Evolutionary conservation across 37 sponge, comb jelly and placozoan genomes (phyloP).

Genomic region (Sycon ciliatum): DNA sequence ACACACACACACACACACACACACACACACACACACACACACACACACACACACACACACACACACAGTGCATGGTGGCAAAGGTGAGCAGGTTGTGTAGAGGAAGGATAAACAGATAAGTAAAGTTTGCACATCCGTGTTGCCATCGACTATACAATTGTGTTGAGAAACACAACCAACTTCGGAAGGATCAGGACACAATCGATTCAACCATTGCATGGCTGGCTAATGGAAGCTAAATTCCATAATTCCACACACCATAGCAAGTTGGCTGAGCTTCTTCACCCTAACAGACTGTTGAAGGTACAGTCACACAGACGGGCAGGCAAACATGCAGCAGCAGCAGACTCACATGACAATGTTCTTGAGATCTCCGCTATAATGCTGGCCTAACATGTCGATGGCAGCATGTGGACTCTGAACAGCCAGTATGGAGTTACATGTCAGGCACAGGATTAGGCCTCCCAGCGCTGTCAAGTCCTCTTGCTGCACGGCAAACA

Average conservation of each 20-base stretch:
- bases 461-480: slow-evolving; percentile 60
- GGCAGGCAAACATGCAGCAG: neutral
- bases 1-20: slow-evolving; percentile 1
- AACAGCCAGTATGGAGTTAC: slow-evolving; percentile 41
- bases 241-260: too few relatives aligned
- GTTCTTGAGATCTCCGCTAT: slow-evolving; percentile 40
- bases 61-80: neutral
- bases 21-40: slow-evolving; percentile 5
- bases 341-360: slow-evolving; percentile 39
- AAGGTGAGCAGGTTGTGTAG: neutral
- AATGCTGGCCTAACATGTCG: slow-evolving; percentile 21
- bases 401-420: slow-evolving; percentile 29
- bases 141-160: too few relatives aligned
- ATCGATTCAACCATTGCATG: too few relatives aligned
- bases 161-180: too few relatives aligned
- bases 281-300: neutral
- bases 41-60: slow-evolving; percentile 5
- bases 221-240: too few relatives aligned
- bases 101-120: neutral
- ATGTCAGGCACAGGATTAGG: slow-evolving; percentile 53
- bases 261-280: too few relatives aligned
- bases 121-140: too few relatives aligned
- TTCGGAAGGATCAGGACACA: too few relatives aligned
- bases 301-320: neutral
- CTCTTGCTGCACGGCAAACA: slow-evolving; percentile 39